Evolutionary conservation across 1,140 invertebrate species (phyloP).

Genomic region (Drosophila lacertosa): DNA sequence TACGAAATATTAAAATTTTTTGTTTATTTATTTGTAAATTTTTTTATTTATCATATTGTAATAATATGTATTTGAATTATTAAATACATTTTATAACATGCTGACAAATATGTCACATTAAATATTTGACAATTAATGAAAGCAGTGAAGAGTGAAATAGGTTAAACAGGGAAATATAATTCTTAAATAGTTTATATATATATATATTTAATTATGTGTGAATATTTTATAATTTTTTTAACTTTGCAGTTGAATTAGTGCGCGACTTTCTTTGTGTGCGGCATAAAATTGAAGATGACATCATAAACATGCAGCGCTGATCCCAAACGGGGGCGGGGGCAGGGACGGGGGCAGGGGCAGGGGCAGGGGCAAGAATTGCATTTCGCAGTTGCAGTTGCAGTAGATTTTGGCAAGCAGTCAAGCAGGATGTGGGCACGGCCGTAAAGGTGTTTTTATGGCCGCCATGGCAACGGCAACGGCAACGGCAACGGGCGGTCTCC

Average conservation of each 20-base stretch:
- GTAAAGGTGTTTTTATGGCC: constrained; percentile 78
- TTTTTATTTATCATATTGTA: too few species aligned
- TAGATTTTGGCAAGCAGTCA: constrained; percentile 75
- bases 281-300: constrained; percentile 61
- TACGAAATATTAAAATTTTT: too few species aligned
- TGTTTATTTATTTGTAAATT: too few species aligned
- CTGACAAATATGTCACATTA: too few species aligned
- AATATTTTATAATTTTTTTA: constrained; percentile 39
- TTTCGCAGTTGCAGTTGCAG: constrained; percentile 44
- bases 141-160: too few species aligned
- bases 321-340: constrained; percentile 26
- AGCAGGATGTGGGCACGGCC: constrained; percentile 57
- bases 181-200: background rate
- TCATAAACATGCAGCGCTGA: constrained; percentile 59
- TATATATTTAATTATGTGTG: constrained; percentile 23
- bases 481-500: too few species aligned
- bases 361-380: constrained; percentile 28
- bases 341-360: constrained; percentile 23
- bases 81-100: too few species aligned
- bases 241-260: constrained; percentile 59
- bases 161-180: background rate
- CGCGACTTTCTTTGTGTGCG: constrained; percentile 72
- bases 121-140: too few species aligned
- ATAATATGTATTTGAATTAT: too few species aligned
- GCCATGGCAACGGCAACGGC: constrained; percentile 29